A percentile compares a stretch with the other conserved stretches of the same genome.
Conservation (phyloP, 2,113 vertebrate species). For the Oreotragus oreotragus region DNA sequence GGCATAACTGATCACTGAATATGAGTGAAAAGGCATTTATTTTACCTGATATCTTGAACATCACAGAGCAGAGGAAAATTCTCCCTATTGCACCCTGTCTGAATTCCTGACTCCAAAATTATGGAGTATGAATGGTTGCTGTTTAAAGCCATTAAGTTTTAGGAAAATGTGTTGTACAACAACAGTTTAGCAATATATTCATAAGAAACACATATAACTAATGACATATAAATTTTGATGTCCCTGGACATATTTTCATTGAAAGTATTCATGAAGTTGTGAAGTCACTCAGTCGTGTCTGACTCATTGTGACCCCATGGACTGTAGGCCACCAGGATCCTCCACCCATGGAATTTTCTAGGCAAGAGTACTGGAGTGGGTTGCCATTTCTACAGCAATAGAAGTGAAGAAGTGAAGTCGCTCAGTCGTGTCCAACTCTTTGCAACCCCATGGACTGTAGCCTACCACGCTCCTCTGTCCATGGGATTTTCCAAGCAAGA, state of each 20-base stretch:
- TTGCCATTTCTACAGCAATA: not conserved
- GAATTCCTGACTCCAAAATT: not conserved
- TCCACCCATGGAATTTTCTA: too few relatives aligned
- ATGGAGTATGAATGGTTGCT: not conserved
- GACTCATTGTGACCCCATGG: too few relatives aligned
- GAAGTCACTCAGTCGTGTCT: too few relatives aligned
- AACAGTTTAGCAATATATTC: not conserved
- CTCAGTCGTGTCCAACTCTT: too few relatives aligned
- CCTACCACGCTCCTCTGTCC: too few relatives aligned
- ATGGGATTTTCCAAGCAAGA: too few relatives aligned
- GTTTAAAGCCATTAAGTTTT: not conserved
- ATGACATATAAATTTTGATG: not conserved
- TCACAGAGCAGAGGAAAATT: not conserved
- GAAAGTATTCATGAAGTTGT: too few relatives aligned
- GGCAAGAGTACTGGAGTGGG: too few relatives aligned
- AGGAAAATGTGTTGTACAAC: not conserved
- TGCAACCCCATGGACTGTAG: too few relatives aligned
- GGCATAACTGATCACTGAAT: not conserved
- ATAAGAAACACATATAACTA: not conserved
- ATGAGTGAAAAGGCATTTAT: not conserved
- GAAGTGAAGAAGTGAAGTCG: too few relatives aligned
- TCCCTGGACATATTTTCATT: not conserved
- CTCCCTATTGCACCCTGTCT: not conserved
- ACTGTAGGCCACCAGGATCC: too few relatives aligned
- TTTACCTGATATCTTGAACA: not conserved